Base-by-base conservation (phyloP, 2,888 invertebrate species). In the Ptychoptera albimana region DNA sequence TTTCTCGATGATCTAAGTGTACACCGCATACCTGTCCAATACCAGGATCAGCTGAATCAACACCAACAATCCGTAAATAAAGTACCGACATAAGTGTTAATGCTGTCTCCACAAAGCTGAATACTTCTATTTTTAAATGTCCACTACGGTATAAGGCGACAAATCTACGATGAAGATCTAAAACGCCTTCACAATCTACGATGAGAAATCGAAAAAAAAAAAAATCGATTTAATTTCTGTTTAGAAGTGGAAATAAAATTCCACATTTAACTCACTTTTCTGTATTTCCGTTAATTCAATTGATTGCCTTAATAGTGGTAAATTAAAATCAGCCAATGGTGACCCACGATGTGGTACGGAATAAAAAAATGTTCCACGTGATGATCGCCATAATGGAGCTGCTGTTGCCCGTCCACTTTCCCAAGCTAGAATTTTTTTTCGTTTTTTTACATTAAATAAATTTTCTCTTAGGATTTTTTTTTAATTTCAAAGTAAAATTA, bases 311-410 rank as follows among this genome's bases (percentile, higher is more conserved):
- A 87, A 69, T 40, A 87, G 68, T 2, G 82, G 82, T 0, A 80
- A 72, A 54, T 79, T 79, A 48, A 80, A 75, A 52, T 78, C 77
- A 0, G 84, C 87, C 42, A 88, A 68, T 15, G 79, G 73, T 0
- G 88, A 85, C 2, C 91, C 91, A 12, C 75, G 71, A 63, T 91
- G 89, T 0, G 91, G 91, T 8, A 87, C 87, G 37, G 87, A 85
- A 64, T 85, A 88, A 64, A 89, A 87, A 67, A 89, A 74, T 49
- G 83, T 76, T 1, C 76, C 79, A 6, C 68, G 67, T 8, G 79
- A 76, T 29, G 68, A 67, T 1, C 59, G 52, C 68, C 74, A 79
- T 1, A 81, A 60, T 1, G 66, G 63, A 7, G 57, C 57, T 43
- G 67, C 57, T 38, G 65, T 58, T 8, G 61, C 56, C 0, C 63